Conservation (phyloP, 2,888 invertebrate genomes). For the Exephanes ischioxanthus region DNA sequence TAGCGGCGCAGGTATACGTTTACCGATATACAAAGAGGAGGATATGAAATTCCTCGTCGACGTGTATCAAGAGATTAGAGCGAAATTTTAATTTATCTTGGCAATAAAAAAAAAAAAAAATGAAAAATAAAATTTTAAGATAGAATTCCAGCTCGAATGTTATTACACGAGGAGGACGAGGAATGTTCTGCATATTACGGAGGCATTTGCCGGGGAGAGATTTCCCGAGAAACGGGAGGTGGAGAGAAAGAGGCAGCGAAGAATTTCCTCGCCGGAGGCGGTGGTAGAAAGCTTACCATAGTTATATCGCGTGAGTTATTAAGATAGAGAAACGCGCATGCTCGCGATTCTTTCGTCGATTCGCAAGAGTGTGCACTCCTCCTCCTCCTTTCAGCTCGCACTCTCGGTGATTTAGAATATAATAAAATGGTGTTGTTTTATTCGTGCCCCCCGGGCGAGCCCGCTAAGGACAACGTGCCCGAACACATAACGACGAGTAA, state of each 20-base stretch:
- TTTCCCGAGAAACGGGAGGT: not conserved
- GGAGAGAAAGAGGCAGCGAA: constrained; percentile 60
- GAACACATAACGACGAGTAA: no score
- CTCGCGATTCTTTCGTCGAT: constrained; percentile 79
- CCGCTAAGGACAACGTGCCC: no score
- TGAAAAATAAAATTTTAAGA: not conserved
- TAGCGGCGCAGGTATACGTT: not conserved
- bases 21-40: not conserved
- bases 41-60: constrained; percentile 27
- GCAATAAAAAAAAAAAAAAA: not conserved
- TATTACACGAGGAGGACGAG: constrained; percentile 13
- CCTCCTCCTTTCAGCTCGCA: not conserved
- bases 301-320: constrained; percentile 82
- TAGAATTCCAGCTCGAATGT: not conserved
- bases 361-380: not conserved
- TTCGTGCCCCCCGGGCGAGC: no score
- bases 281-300: constrained; percentile 41
- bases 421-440: no score
- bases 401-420: not conserved
- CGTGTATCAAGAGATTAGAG: constrained; percentile 22
- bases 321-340: constrained; percentile 82
- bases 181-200: constrained; percentile 14
- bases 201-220: constrained; percentile 10
- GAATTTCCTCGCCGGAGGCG: constrained; percentile 62
- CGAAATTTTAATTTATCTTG: not conserved